These are phyloP conservation scores for Mormyrops boulengeri DNA, from an alignment of 2,797 vertebrate species.

Conservation along the genomic window DNA sequence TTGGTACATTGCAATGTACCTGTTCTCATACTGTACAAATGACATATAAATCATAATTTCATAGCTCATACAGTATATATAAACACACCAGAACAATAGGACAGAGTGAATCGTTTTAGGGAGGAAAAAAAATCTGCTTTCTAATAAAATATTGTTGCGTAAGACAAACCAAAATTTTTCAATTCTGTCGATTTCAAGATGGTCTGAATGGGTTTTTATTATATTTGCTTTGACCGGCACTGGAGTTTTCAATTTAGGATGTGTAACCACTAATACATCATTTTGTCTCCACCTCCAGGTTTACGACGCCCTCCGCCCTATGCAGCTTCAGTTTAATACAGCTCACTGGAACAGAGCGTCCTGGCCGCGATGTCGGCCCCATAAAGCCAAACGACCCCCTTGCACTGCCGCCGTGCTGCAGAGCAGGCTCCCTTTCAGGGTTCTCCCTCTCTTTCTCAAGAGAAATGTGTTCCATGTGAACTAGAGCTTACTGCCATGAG, in stretches of 20 bases:
- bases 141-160: background rate
- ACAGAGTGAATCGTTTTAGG: background rate
- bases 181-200: background rate
- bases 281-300: background rate
- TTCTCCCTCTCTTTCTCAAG: background rate
- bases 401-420: background rate
- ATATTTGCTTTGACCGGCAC: background rate
- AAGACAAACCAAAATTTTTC: background rate
- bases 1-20: background rate
- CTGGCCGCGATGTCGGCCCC: background rate
- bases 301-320: background rate
- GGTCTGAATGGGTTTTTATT: background rate
- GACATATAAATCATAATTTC: background rate
- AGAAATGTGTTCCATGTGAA: background rate
- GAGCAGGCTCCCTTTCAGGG: background rate
- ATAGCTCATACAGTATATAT: background rate
- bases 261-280: background rate
- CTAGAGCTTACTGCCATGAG: background rate
- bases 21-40: background rate
- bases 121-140: background rate
- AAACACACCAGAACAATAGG: background rate
- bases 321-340: background rate
- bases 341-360: background rate
- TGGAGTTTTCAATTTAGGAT: background rate
- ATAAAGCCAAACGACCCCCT: background rate